phyloP scores from a whole-genome alignment of 2,888 invertebrate species.

The Muscina levida region DNA sequence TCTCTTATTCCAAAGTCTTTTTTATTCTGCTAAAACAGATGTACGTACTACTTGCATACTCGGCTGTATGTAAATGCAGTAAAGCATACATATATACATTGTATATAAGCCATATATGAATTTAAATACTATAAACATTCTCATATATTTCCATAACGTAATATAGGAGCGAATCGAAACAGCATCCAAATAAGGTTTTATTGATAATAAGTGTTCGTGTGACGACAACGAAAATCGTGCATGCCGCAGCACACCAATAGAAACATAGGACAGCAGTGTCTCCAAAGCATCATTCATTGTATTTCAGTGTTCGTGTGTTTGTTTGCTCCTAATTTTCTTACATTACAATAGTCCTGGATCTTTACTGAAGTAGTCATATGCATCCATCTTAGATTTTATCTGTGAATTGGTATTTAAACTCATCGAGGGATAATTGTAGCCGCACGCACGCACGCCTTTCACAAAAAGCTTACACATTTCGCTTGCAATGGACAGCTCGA shows the following conservation, averaged over 20 bases:
- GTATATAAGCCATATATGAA: neutral
- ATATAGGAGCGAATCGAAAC: neutral
- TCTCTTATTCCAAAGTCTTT: neutral
- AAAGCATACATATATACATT: neutral
- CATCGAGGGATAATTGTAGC: too few relatives aligned
- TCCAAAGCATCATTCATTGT: neutral
- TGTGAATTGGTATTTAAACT: constrained; percentile 6
- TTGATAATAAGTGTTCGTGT: constrained; percentile 30
- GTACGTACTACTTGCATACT: neutral
- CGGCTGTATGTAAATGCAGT: neutral
- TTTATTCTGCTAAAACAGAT: neutral
- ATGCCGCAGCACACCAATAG: neutral
- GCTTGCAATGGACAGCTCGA: constrained; percentile 77
- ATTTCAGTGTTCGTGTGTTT: constrained; percentile 11
- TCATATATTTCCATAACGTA: neutral
- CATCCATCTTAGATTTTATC: neutral
- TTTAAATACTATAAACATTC: neutral
- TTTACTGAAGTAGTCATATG: neutral
- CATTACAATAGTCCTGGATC: neutral
- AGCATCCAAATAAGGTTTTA: constrained; percentile 56
- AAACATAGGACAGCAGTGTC: neutral
- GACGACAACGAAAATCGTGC: neutral
- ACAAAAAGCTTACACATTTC: neutral
- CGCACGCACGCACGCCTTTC: too few relatives aligned
- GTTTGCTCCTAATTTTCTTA: neutral